These are phyloP conservation scores for Mantis religiosa DNA, from an alignment of 2,888 invertebrate genomes.

Conservation along the genomic window DNA sequence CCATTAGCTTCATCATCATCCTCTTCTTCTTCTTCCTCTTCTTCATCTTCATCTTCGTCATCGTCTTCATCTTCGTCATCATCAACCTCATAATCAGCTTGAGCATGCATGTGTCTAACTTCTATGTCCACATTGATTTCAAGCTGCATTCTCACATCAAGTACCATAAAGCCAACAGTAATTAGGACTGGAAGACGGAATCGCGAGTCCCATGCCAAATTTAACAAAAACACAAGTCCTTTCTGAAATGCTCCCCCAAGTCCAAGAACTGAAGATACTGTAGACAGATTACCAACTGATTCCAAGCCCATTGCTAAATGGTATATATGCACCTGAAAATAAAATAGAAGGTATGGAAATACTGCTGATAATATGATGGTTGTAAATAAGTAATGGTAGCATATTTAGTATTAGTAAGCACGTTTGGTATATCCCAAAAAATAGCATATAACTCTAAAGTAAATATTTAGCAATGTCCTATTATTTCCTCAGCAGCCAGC, in stretches of 20 bases:
- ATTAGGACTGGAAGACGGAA: constrained; percentile 63
- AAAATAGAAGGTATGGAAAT: background rate
- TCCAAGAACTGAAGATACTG: constrained; percentile 20
- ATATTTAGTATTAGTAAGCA: too few species aligned
- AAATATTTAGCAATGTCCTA: too few species aligned
- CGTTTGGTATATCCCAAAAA: too few species aligned
- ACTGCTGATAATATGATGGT: too few species aligned
- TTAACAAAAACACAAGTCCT: constrained; percentile 61
- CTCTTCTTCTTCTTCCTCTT: background rate
- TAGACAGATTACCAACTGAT: background rate
- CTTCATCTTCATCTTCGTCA: constrained; percentile 1
- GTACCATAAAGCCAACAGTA: constrained; percentile 60
- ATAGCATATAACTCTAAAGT: too few species aligned
- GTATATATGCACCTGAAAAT: background rate
- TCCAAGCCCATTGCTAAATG: background rate
- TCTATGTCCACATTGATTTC: constrained; percentile 58
- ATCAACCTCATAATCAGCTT: background rate
- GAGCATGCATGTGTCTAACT: constrained; percentile 3
- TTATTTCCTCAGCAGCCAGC: too few species aligned
- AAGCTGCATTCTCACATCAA: constrained; percentile 63
- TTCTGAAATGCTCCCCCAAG: constrained; percentile 38
- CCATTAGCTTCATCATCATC: background rate
- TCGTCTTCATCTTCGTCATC: background rate
- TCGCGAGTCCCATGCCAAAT: constrained; percentile 67
- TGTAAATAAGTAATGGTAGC: too few species aligned